phyloP scores from a whole-genome alignment of 2,888 invertebrate genomes.

The Augochlorella aurata region DNA sequence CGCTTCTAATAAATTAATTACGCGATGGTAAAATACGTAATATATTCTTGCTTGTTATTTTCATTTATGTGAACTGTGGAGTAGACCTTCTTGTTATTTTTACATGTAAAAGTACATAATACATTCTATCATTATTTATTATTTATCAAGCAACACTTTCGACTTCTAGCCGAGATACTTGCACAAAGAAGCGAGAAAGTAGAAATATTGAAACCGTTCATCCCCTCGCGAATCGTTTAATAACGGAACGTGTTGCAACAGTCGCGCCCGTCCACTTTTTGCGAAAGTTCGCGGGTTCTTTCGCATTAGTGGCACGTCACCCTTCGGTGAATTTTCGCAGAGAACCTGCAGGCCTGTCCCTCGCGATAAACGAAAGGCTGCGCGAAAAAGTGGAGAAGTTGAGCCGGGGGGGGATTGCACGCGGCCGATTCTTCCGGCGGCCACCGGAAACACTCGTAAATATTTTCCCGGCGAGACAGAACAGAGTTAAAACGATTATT shows the following conservation, averaged over 20 bases:
- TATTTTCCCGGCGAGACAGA: conserved; percentile 8
- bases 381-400: neutral
- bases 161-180: too few relatives aligned
- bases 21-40: neutral
- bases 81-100: too few relatives aligned
- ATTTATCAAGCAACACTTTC: too few relatives aligned
- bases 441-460: neutral
- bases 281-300: neutral
- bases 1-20: neutral
- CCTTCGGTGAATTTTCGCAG: neutral
- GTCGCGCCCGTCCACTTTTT: neutral
- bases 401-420: neutral
- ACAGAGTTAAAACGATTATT: conserved; percentile 38
- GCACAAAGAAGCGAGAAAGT: too few relatives aligned
- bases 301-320: neutral
- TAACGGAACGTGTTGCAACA: neutral
- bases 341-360: neutral
- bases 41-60: too few relatives aligned
- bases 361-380: neutral
- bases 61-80: too few relatives aligned
- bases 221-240: too few relatives aligned
- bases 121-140: too few relatives aligned
- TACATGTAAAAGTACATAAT: too few relatives aligned
- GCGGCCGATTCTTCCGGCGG: neutral
- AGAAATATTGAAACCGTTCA: too few relatives aligned